Evolutionary conservation across 2,888 invertebrate species (phyloP).

Genomic region (Atrina japonica): DNA sequence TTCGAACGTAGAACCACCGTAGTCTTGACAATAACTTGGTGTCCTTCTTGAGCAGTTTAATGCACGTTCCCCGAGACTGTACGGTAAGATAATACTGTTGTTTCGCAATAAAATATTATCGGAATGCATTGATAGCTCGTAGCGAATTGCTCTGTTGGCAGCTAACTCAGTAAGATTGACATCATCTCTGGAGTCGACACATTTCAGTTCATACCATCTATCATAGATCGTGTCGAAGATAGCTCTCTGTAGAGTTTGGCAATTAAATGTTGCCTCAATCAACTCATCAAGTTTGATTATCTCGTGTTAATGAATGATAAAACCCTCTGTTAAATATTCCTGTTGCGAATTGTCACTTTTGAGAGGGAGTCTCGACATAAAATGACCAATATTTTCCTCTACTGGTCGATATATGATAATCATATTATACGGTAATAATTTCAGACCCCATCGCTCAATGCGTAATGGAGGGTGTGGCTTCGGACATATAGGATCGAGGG

Average conservation of each 20-base stretch:
- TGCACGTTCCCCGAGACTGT: conserved; percentile 31
- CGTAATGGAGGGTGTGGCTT: conserved; percentile 58
- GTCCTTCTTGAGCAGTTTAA: background rate
- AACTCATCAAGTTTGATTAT: too few species aligned
- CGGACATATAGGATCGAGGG: conserved; percentile 61
- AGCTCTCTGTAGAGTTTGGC: too few species aligned
- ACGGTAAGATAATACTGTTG: conserved; percentile 41
- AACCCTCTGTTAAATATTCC: too few species aligned
- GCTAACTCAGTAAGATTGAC: conserved; percentile 34
- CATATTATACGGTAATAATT: conserved; percentile 56
- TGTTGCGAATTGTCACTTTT: too few species aligned
- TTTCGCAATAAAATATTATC: conserved; percentile 40
- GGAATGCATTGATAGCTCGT: conserved; percentile 43
- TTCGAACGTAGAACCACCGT: background rate
- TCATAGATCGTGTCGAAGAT: too few species aligned
- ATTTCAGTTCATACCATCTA: too few species aligned
- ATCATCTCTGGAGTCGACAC: too few species aligned
- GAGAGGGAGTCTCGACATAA: conserved; percentile 57
- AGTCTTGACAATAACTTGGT: background rate
- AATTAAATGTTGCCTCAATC: too few species aligned
- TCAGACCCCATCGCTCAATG: conserved; percentile 58
- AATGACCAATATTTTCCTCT: conserved; percentile 61
- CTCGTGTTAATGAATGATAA: too few species aligned
- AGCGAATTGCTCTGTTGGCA: conserved; percentile 31
- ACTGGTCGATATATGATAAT: conserved; percentile 53